Evolutionary conservation across 2,113 vertebrate species (phyloP).

Genomic region (Rostratula benghalensis): DNA sequence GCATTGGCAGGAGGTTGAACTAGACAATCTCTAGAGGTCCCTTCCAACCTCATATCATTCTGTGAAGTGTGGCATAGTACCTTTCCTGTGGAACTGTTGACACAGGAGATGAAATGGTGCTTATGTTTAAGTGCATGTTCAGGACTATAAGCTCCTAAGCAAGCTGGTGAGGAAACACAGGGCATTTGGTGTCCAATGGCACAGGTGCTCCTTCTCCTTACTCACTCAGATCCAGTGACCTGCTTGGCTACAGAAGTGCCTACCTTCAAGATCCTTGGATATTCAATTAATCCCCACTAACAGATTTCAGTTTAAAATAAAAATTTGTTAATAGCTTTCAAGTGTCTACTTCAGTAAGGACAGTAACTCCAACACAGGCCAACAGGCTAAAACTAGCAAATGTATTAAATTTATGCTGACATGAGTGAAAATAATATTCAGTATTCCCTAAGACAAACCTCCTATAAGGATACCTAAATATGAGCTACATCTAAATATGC

Average conservation of each 20-base stretch:
- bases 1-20: no score
- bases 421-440: no score
- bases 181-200: rapidly evolving
- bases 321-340: not conserved
- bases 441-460: not conserved
- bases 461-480: not conserved
- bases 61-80: not conserved
- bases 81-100: not conserved
- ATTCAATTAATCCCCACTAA: not conserved
- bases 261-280: not conserved
- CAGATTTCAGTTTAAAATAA: not conserved
- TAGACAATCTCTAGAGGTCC: no score
- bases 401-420: no score
- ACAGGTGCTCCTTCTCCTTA: not conserved
- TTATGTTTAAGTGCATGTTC: rapidly evolving
- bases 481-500: not conserved
- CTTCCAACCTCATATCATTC: no score
- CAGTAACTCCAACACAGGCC: not conserved
- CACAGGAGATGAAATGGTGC: not conserved
- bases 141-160: not conserved
- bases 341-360: not conserved
- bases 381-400: not conserved
- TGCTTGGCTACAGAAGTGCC: not conserved
- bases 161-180: no score
- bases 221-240: rapidly evolving